These are phyloP conservation scores for Lycophotia porphyrea DNA, from an alignment of 2,888 invertebrate genomes.

Conservation along the genomic window DNA sequence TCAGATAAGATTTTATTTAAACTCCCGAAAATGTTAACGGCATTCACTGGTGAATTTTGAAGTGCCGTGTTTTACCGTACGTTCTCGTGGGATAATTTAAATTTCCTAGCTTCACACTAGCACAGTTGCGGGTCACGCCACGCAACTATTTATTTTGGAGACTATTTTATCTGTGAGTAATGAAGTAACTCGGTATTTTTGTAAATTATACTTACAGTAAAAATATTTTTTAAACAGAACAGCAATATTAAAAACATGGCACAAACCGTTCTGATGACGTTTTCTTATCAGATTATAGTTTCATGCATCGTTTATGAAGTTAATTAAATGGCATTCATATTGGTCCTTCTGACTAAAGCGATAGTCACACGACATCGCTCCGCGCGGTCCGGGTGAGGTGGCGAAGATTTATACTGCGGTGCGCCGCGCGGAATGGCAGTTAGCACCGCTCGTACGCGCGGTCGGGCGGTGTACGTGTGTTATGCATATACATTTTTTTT, in stretches of 20 bases:
- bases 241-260: conserved; percentile 26
- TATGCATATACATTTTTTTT: no score
- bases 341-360: neutral
- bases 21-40: neutral
- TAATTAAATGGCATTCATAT: conserved; percentile 4
- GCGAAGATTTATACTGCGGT: neutral
- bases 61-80: neutral
- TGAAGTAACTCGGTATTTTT: neutral
- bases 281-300: conserved; percentile 30
- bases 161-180: neutral
- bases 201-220: conserved; percentile 9
- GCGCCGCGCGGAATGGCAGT: neutral
- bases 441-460: neutral
- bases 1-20: neutral
- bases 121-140: neutral
- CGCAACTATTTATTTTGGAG: neutral
- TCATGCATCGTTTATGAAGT: conserved; percentile 27
- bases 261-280: neutral
- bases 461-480: neutral
- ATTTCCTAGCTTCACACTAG: neutral
- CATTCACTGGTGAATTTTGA: neutral
- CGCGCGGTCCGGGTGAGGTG: neutral
- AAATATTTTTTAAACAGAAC: neutral
- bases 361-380: neutral
- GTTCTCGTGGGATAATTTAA: neutral